These are phyloP conservation scores for Macrobrachium rosenbergii DNA, from an alignment of 1,140 invertebrate genomes.

Conservation along the genomic window DNA sequence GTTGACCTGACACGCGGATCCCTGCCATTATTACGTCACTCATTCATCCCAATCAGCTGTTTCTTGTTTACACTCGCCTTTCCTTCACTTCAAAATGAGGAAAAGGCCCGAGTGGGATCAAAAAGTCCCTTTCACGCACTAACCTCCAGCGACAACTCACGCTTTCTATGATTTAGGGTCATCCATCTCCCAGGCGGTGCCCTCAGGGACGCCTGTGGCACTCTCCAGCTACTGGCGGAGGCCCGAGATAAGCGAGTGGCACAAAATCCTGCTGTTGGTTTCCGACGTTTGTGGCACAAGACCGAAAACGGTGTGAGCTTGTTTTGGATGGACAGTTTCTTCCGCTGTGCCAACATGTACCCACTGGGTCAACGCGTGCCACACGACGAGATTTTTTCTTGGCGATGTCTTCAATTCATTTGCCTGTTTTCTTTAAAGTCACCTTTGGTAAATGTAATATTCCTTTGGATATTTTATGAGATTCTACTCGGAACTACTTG, in stretches of 20 bases:
- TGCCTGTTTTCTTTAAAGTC: too few relatives aligned
- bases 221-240: background rate
- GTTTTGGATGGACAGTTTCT: slow-evolving; percentile 42
- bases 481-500: slow-evolving; percentile 30
- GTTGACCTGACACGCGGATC: slow-evolving; percentile 50
- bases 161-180: background rate
- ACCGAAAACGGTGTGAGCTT: slow-evolving; percentile 48
- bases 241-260: background rate
- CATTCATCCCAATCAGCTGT: slow-evolving; percentile 64
- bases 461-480: too few relatives aligned
- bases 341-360: slow-evolving; percentile 40
- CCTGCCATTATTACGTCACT: slow-evolving; percentile 58
- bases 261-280: slow-evolving; percentile 12
- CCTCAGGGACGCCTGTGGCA: slow-evolving; percentile 23
- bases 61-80: slow-evolving; percentile 59
- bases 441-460: too few relatives aligned
- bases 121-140: slow-evolving; percentile 30
- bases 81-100: slow-evolving; percentile 59
- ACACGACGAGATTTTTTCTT: too few relatives aligned
- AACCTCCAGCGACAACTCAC: slow-evolving; percentile 33
- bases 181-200: slow-evolving; percentile 21
- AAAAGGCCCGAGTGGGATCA: slow-evolving; percentile 25
- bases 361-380: too few relatives aligned
- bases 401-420: too few relatives aligned
- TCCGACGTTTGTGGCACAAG: slow-evolving; percentile 27